Evolutionary conservation across 2,888 invertebrate species (phyloP), one percentile per base, ranked within the genome.

Genomic region (Coronaproctus castanopsis): DNA sequence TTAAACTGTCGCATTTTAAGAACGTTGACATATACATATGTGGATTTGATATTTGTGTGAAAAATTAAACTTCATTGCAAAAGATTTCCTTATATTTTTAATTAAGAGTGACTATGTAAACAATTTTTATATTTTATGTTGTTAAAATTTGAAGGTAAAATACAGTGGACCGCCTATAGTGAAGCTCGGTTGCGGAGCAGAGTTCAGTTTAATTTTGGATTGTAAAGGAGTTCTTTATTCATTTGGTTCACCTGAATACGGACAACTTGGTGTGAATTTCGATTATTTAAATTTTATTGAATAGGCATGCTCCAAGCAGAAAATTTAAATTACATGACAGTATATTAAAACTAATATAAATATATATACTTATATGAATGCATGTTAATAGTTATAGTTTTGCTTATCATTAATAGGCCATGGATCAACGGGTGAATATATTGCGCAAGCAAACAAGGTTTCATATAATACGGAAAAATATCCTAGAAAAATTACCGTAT

Each of bases 391-490:
- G 36, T 14, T 36, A 36, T 36, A 36, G 14, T 36, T 8, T 14
- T 36, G 5, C 14, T 8, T 36, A 8, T 36, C 14, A 36, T 59
- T 64, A 67, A 10, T 69, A 79, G 83, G 93, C 22, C 92, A 93
- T 72, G 93, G 93, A 71, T 88, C 91, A 0, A 93, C 93, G 71
- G 93, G 93, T 21, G 90, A 92, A 71, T 93, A 88, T 71, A 92
- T 95, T 72, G 83, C 90, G 61, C 88, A 87, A 18, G 85, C 84
- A 64, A 91, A 85, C 49, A 92, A 89, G 70, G 76, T 93, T 68
- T 83, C 85, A 66, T 93, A 81, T 76, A 84, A 87, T 70, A 88
- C 82, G 72, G 89, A 90, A 72, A 81, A 83, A 58, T 78, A 80
- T 55, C 93, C 93, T 3, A 86, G 90, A 69, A 82, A 86, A 67